These are phyloP conservation scores for Vidua chalybeata DNA, from an alignment of 2,113 vertebrate species.

Conservation along the genomic window DNA sequence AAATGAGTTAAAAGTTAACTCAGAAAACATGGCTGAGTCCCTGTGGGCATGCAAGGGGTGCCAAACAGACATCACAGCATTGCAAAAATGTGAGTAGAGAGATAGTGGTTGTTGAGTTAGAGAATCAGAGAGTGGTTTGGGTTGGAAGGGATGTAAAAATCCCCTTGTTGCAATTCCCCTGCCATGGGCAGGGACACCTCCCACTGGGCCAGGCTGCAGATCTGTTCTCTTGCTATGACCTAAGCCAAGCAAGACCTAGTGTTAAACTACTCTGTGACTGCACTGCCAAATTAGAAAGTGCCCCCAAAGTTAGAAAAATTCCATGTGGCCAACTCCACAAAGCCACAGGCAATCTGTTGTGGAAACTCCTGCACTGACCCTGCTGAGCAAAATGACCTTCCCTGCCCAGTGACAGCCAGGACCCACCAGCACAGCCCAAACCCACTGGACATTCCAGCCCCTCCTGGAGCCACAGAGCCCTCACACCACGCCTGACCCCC, in stretches of 20 bases:
- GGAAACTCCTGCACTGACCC: neutral
- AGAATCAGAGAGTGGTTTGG: neutral
- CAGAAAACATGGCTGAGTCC: fast-evolving
- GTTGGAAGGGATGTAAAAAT: neutral
- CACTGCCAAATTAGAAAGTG: neutral
- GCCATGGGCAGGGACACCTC: neutral
- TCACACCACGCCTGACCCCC: fast-evolving
- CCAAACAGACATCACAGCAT: fast-evolving
- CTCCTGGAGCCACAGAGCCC: neutral
- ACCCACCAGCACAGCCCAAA: neutral
- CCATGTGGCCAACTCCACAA: neutral
- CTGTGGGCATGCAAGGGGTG: fast-evolving
- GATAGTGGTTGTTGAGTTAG: fast-evolving
- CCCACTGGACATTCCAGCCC: fast-evolving
- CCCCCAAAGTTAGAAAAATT: neutral
- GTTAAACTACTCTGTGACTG: neutral
- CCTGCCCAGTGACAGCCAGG: neutral
- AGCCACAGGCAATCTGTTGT: too few species aligned
- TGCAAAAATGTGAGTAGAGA: neutral
- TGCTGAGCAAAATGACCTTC: neutral
- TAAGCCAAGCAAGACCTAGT: neutral
- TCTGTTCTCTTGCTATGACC: neutral
- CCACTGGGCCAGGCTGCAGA: neutral
- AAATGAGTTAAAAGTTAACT: neutral
- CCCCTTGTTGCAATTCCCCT: neutral